Evolutionary conservation across 2,888 invertebrate species (phyloP).

Genomic region (Agriopis leucophaearia): DNA sequence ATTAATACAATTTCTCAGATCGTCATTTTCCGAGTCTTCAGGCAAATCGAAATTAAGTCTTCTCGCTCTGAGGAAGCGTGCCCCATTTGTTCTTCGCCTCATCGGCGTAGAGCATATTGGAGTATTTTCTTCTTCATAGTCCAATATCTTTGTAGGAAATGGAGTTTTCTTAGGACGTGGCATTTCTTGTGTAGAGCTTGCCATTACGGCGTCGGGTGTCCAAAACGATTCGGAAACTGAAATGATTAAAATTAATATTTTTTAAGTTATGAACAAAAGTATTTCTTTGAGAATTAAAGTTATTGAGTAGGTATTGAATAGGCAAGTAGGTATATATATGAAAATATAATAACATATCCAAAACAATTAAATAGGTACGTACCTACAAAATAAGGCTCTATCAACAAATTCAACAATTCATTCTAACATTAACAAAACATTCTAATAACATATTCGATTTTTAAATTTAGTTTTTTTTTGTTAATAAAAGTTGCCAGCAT

Average conservation of each 20-base stretch:
- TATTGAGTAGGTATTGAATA: background rate
- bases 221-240: conserved; percentile 37
- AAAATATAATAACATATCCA: too few relatives aligned
- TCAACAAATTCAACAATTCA: too few relatives aligned
- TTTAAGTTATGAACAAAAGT: background rate
- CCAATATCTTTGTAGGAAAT: conserved; percentile 31
- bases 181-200: conserved; percentile 3
- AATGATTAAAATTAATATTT: conserved; percentile 15
- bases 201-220: conserved; percentile 39
- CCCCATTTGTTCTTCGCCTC: conserved; percentile 39
- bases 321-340: background rate
- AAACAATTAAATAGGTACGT: too few relatives aligned
- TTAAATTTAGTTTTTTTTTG: too few relatives aligned
- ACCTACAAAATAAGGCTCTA: too few relatives aligned
- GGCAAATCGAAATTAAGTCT: conserved; percentile 52
- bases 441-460: too few relatives aligned
- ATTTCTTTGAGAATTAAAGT: background rate
- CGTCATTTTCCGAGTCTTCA: conserved; percentile 42
- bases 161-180: conserved; percentile 38
- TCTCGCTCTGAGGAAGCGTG: conserved; percentile 38
- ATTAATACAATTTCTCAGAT: background rate
- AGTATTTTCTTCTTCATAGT: conserved; percentile 13
- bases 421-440: too few relatives aligned
- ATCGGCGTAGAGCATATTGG: conserved; percentile 47
- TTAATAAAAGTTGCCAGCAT: too few relatives aligned